Evolutionary conservation across 2,888 invertebrate genomes (phyloP), one percentile per base, ranked within the genome.

Genomic region (Zygothrica quintamaculata): DNA sequence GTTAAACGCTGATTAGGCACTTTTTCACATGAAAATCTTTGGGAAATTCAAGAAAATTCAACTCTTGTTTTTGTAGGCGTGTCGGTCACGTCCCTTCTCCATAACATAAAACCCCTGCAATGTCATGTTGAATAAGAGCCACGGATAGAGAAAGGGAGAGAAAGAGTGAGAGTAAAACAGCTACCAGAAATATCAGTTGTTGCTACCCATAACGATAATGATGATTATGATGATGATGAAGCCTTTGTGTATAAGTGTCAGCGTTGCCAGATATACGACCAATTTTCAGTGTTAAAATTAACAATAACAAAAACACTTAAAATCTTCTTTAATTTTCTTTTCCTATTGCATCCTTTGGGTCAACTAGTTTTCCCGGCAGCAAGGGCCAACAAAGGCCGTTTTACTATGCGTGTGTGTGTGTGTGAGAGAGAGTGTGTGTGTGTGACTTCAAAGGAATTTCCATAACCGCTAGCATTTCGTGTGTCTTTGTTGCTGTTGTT

Each of bases 391-490:
- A 70, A 64, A 64, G 48, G 57, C 53, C 51, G 64, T 48, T 56
- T 34, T 42, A 16, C 37, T 70, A n/a, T n/a, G n/a, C n/a, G 11
- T 15, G 16, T 33, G 15, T 44, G 22, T 39, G 57, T 44, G 42
- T 55, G 18, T 16, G 31, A 46, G 26, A 51, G 44, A 40, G 36
- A 59, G 36, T 44, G 39, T 60, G 48, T 65, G 47, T 62, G 39
- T 39, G 48, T 64, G 43, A 59, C 66, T 73, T 78, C 77, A 77
- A 73, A 81, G 84, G 82, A 84, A 84, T 84, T 82, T 84, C 82
- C 80, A 82, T 82, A 84, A 84, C 82, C 82, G 82, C 82, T 84
- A 84, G 80, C 84, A 84, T 84, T 84, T 68, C 81, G 61, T 60
- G 53, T 57, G 62, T 53, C 7, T 55, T 31, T 33, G n/a, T n/a